Conservation (phyloP, 1,140 invertebrate species). For the Hylaeus anthracinus region DNA sequence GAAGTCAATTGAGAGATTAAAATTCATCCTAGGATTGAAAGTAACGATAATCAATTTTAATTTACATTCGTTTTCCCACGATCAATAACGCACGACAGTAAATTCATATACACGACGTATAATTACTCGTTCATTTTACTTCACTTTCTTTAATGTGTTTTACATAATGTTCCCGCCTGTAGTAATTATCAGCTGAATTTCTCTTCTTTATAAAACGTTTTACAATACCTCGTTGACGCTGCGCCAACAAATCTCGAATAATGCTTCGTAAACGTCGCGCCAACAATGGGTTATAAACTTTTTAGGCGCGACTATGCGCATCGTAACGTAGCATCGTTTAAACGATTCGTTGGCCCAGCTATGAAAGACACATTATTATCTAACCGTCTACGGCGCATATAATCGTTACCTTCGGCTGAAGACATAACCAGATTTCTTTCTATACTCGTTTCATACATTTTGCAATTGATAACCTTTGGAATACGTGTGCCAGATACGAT, state of each 20-base stretch:
- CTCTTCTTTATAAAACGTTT: neutral
- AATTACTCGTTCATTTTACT: neutral
- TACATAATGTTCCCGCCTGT: no score
- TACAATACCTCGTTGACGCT: neutral
- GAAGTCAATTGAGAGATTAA: neutral
- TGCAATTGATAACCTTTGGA: no score
- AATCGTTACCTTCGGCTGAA: no score
- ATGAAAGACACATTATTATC: no score
- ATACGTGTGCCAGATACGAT: no score
- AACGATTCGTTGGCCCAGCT: neutral
- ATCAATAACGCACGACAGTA: neutral
- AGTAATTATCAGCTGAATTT: slow-evolving; percentile 1
- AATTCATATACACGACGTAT: neutral
- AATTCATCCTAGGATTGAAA: neutral
- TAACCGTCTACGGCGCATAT: no score
- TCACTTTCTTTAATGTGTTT: neutral
- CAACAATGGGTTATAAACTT: slow-evolving; percentile 3
- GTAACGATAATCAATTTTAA: neutral
- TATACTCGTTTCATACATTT: no score
- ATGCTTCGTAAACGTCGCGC: neutral
- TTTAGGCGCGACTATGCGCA: neutral
- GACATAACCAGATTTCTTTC: no score
- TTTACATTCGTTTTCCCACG: neutral
- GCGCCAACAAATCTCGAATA: neutral
- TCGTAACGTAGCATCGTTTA: neutral